phyloP scores from a whole-genome alignment of 1,140 invertebrate genomes.

The Marisa cornuarietis region DNA sequence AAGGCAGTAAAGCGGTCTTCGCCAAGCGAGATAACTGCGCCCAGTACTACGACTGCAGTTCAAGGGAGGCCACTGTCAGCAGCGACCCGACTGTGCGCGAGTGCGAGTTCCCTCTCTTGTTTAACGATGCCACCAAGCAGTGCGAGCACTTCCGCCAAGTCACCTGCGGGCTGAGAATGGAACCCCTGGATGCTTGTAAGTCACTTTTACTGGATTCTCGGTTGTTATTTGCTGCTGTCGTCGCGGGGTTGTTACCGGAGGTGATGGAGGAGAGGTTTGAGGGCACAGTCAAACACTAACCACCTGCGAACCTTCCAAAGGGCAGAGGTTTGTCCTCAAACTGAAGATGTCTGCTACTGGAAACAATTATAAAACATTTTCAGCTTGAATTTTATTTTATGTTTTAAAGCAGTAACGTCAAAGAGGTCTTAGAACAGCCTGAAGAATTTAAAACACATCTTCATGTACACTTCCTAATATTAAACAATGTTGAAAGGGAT shows the following conservation, averaged over 20 bases:
- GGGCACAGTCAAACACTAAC: neutral
- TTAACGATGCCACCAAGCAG: slow-evolving; percentile 26
- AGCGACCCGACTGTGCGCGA: slow-evolving; percentile 36
- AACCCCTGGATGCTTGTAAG: slow-evolving; percentile 47
- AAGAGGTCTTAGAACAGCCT: too few species aligned
- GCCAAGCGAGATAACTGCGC: slow-evolving; percentile 45
- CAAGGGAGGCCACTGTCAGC: slow-evolving; percentile 15
- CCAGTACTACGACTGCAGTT: slow-evolving; percentile 47
- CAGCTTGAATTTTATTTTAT: too few species aligned
- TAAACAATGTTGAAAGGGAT: too few species aligned
- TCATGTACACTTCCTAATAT: too few species aligned
- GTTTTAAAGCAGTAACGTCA: too few species aligned
- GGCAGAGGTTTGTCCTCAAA: neutral
- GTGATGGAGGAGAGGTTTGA: neutral
- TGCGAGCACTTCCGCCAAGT: slow-evolving; percentile 39
- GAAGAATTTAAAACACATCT: too few species aligned
- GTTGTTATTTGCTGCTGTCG: neutral
- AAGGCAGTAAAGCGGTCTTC: slow-evolving; percentile 21
- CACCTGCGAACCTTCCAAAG: neutral
- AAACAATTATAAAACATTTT: too few species aligned
- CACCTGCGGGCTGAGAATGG: slow-evolving; percentile 39
- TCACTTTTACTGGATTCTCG: neutral
- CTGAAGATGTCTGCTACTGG: too few species aligned
- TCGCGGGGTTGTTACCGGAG: neutral
- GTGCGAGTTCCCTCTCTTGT: slow-evolving; percentile 48